phyloP scores from a whole-genome alignment of 2,888 invertebrate species.

The Microchrysa polita region DNA sequence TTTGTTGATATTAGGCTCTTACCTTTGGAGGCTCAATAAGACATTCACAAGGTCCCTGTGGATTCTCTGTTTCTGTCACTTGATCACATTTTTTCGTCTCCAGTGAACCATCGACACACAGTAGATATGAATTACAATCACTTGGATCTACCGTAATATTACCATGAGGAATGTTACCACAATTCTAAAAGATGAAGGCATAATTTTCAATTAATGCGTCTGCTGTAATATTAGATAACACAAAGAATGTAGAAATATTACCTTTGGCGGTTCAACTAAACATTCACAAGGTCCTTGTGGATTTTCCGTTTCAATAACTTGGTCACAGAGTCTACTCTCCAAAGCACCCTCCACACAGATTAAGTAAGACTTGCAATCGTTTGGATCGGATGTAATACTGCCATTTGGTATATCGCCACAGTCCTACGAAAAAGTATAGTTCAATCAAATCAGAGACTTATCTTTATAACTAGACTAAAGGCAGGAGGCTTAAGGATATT shows the following conservation, averaged over 20 bases:
- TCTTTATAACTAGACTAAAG: too few relatives aligned
- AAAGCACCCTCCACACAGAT: constrained; percentile 1
- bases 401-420: constrained; percentile 12
- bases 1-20: too few relatives aligned
- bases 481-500: too few relatives aligned
- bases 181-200: background rate
- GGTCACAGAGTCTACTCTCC: background rate
- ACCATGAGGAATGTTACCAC: background rate
- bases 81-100: background rate
- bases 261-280: background rate
- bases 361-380: background rate
- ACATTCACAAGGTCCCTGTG: background rate
- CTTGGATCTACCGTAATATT: background rate
- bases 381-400: background rate
- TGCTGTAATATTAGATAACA: too few relatives aligned
- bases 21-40: too few relatives aligned
- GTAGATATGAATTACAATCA: background rate
- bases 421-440: background rate
- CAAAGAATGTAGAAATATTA: background rate
- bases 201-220: too few relatives aligned
- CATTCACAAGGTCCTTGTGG: background rate
- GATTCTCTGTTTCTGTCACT: background rate
- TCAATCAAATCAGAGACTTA: background rate
- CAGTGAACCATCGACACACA: background rate
- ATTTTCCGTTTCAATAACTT: background rate